These are phyloP conservation scores for Thumatha senex DNA, from an alignment of 2,888 invertebrate species.

Conservation along the genomic window DNA sequence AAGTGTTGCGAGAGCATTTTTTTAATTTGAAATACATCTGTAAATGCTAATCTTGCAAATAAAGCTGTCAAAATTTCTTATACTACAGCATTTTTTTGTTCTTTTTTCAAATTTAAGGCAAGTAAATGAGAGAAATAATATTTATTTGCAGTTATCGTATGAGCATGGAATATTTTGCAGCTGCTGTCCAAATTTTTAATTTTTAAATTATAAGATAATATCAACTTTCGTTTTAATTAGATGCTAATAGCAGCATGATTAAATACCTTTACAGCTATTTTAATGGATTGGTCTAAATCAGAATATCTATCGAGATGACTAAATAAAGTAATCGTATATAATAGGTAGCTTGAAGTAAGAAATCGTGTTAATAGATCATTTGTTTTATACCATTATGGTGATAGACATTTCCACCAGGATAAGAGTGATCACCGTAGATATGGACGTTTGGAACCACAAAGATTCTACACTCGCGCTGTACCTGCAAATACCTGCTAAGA, in stretches of 20 bases:
- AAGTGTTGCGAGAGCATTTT: conserved; percentile 13
- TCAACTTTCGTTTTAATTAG: conserved; percentile 38
- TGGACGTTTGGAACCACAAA: no score
- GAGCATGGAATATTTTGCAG: conserved; percentile 15
- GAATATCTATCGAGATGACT: not conserved
- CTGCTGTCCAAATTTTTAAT: conserved; percentile 25
- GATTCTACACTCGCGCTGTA: no score
- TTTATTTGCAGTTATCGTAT: conserved; percentile 27
- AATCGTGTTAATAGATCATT: no score
- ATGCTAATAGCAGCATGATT: conserved; percentile 42
- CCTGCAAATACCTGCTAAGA: no score
- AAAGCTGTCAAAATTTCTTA: conserved; percentile 8
- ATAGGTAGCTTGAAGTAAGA: no score
- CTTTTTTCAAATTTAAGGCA: conserved; percentile 24
- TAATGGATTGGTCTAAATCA: conserved; percentile 39
- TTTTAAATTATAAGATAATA: conserved; percentile 28
- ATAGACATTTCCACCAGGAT: no score
- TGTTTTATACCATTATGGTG: no score
- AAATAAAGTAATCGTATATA: no score
- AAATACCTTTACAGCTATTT: conserved; percentile 36
- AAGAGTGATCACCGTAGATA: no score
- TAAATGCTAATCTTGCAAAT: conserved; percentile 24
- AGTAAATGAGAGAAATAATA: conserved; percentile 33
- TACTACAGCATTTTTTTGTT: conserved; percentile 18
- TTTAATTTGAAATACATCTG: conserved; percentile 25